A percentile compares a stretch with the other conserved stretches of the same genome.
Evolutionary conservation across 92 coral and sea anemone species (phyloP).

Genomic region (Pocillopora meandrina): DNA sequence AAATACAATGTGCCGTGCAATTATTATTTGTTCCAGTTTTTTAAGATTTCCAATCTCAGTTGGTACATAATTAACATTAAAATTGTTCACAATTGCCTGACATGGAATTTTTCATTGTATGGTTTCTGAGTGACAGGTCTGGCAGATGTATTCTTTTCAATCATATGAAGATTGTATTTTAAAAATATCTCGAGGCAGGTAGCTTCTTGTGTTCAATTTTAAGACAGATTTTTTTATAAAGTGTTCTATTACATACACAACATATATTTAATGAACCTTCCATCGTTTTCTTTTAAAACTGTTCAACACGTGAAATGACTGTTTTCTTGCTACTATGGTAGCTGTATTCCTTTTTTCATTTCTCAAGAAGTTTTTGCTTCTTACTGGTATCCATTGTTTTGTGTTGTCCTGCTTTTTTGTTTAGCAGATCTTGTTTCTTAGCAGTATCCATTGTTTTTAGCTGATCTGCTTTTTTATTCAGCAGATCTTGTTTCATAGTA

Average conservation of each 20-base stretch:
- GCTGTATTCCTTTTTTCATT: constrained; percentile 14
- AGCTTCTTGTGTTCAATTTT: constrained; percentile 32
- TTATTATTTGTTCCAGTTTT: constrained; percentile 52
- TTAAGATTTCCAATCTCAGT: constrained; percentile 36
- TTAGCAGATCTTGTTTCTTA: no score
- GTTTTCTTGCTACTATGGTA: no score
- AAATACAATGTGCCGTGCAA: constrained; percentile 54
- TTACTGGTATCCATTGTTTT: neutral
- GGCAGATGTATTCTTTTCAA: constrained; percentile 45
- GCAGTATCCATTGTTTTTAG: no score
- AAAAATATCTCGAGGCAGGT: constrained; percentile 35
- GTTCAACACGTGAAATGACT: constrained; percentile 17
- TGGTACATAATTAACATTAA: constrained; percentile 54
- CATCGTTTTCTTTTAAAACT: constrained; percentile 35
- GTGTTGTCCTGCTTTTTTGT: no score
- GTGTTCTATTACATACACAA: constrained; percentile 49
- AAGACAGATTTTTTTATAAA: constrained; percentile 52
- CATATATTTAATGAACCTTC: constrained; percentile 45
- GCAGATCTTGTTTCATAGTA: constrained; percentile 13
- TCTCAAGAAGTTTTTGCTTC: constrained; percentile 21
- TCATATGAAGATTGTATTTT: constrained; percentile 52
- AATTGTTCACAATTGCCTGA: constrained; percentile 52
- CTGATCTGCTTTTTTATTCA: neutral
- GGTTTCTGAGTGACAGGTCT: constrained; percentile 51
- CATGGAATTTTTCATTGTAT: constrained; percentile 40